Percentiles rank a stretch among this genome's conserved stretches.
Conservation (phyloP, 2,797 vertebrate genomes). For the Notolepis coatsorum region DNA sequence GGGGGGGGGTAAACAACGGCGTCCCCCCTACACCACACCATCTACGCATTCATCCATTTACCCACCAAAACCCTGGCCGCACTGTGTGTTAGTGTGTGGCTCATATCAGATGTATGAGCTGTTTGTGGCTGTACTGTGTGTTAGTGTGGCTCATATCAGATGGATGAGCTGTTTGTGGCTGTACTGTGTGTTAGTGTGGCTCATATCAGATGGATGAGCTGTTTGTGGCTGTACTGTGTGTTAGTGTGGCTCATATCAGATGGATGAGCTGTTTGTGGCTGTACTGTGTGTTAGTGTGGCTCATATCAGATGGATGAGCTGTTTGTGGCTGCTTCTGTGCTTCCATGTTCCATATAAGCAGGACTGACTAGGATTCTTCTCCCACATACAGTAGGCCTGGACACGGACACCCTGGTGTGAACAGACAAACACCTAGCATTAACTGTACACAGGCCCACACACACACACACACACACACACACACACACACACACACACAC, state of each 20-base stretch:
- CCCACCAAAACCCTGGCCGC: conserved; percentile 5
- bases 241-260: conserved; percentile 37
- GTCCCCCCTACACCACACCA: conserved; percentile 11
- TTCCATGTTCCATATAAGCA: conserved; percentile 37
- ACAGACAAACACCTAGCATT: too few relatives aligned
- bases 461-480: too few relatives aligned
- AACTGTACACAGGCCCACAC: too few relatives aligned
- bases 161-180: conserved; percentile 22
- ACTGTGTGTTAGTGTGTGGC: too few relatives aligned
- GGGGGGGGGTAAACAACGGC: conserved; percentile 12
- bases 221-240: conserved; percentile 24
- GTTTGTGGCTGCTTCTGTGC: conserved; percentile 25
- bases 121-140: conserved; percentile 24
- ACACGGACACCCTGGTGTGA: too few relatives aligned
- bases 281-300: too few relatives aligned
- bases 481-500: too few relatives aligned
- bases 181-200: conserved; percentile 25
- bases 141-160: conserved; percentile 37
- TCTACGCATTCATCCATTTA: conserved; percentile 17
- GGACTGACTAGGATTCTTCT: conserved; percentile 11
- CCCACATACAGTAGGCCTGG: too few relatives aligned
- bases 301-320: conserved; percentile 9
- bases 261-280: conserved; percentile 22
- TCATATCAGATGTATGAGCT: conserved; percentile 9
- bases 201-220: conserved; percentile 30